Evolutionary conservation across 1,140 invertebrate species (phyloP).

Genomic region (Pinna nobilis): DNA sequence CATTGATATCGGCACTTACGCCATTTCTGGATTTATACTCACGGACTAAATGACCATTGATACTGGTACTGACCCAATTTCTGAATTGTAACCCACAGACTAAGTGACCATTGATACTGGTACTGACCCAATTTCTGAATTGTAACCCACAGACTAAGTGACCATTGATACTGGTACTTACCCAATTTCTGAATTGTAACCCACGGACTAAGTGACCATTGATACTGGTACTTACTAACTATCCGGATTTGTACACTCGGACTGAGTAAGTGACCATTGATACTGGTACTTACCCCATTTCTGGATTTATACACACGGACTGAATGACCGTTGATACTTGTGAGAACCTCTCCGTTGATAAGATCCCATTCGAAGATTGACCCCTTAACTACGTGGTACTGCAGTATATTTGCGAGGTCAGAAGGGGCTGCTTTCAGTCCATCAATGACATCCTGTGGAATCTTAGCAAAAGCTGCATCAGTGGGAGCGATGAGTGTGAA

Average conservation of each 20-base stretch:
- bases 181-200: no score
- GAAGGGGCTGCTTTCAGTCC: constrained; percentile 79
- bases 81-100: no score
- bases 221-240: not conserved
- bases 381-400: constrained; percentile 81
- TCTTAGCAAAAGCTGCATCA: constrained; percentile 85
- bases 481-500: constrained; percentile 91
- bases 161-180: no score
- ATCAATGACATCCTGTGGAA: constrained; percentile 79
- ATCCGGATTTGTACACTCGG: no score
- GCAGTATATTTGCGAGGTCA: constrained; percentile 84
- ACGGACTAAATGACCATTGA: no score
- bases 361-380: constrained; percentile 50
- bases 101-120: no score
- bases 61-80: no score
- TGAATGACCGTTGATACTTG: constrained; percentile 56
- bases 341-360: constrained; percentile 38
- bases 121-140: no score
- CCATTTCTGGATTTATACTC: no score
- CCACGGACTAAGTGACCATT: not conserved
- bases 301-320: constrained; percentile 59
- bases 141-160: no score
- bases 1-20: no score
- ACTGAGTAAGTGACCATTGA: not conserved
- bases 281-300: not conserved